Evolutionary conservation across 2,888 invertebrate species (phyloP), one percentile per base, ranked within the genome.

Genomic region (Apodemia mormo): DNA sequence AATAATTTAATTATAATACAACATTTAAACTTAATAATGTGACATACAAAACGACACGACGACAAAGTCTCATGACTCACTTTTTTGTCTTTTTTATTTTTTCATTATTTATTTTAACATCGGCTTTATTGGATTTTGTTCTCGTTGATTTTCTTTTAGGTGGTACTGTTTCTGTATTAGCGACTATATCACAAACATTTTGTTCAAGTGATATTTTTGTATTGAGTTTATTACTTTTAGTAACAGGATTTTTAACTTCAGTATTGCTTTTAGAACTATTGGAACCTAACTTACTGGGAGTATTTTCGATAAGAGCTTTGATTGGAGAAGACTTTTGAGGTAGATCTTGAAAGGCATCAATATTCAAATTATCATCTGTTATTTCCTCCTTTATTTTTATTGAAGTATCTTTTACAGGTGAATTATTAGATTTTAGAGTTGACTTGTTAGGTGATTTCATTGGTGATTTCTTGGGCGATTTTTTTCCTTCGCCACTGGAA

Each of bases 401-500:
- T 4, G 30, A 30, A 30, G 12, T 3, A 29, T 58, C 30, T 58
- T 58, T 58, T 30, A 30, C 10, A 2, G 30, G 58, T 10, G 56
- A 56, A 56, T 29, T 2, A 29, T 56, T 56, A 29, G 56, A 56
- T 56, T 56, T 56, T 29, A 6, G 69, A 61, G 71, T 70, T 14
- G 72, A 71, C 61, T 83, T 81, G 5, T 78, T 75, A 40, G 88
- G 89, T 40, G 88, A 81, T 76, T 85, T 88, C 72, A 86, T 88
- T 8, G 89, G 89, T 10, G 90, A 87, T 76, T 85, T 88, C 72
- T 86, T 88, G 9, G 89, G 89, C 10, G 90, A 87, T 72, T 89
- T 91, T 65, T 81, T 83, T 5, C 82, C 85, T 75, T 84, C 89
- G 10, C 83, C 87, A 74, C 91, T 94, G 76, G 91, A 95, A 2